Evolutionary conservation across 2,113 vertebrate species (phyloP).

Genomic region (Engystomops pustulosus): DNA sequence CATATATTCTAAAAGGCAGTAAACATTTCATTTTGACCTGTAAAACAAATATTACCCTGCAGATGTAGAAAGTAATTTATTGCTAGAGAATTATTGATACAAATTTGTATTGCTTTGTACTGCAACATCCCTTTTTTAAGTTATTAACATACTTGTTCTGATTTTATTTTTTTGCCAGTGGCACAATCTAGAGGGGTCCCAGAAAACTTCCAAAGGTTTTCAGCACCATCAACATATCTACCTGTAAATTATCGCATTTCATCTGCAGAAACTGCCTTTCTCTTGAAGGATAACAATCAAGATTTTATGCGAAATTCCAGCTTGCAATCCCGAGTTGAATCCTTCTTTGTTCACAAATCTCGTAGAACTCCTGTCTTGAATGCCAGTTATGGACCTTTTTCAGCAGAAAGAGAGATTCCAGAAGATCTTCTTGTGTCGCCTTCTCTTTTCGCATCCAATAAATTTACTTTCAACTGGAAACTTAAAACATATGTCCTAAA

Average conservation of each 20-base stretch:
- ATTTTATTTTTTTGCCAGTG: conserved; percentile 73
- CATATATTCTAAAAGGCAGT: too few species aligned
- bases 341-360: conserved; percentile 88
- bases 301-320: conserved; percentile 89
- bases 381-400: conserved; percentile 88
- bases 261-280: conserved; percentile 81
- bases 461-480: conserved; percentile 87
- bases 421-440: conserved; percentile 79
- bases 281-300: conserved; percentile 88
- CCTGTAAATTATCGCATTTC: conserved; percentile 88
- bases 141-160: not conserved
- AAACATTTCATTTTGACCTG: too few species aligned
- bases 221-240: conserved; percentile 87
- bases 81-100: too few species aligned
- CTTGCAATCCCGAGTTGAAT: conserved; percentile 82
- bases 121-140: not conserved
- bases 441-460: conserved; percentile 70
- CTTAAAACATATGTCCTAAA: conserved; percentile 85
- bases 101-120: not conserved
- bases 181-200: conserved; percentile 77
- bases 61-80: too few species aligned
- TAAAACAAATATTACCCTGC: too few species aligned
- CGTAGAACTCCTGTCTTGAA: conserved; percentile 78
- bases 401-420: conserved; percentile 79
- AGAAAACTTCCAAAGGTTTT: conserved; percentile 81